Base-by-base conservation (phyloP, 1,140 invertebrate genomes). In the Neodiprion lecontei region DNA sequence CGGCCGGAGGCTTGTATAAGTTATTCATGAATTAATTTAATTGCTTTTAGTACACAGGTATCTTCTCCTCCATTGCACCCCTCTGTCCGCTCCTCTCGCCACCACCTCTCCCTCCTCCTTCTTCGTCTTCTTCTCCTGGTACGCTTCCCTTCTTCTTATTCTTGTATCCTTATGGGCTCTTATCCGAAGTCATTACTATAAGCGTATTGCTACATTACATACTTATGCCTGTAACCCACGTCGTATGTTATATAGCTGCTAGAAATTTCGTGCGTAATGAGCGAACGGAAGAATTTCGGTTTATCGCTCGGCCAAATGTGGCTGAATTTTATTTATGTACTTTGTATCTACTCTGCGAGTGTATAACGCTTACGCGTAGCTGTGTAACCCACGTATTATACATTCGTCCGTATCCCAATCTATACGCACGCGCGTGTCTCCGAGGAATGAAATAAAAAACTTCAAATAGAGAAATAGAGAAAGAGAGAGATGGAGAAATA, bases 21-120 rank as follows among this genome's bases (percentile, higher is more conserved):
- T 61, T 61, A 61, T 61, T 61, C 53, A 61, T 61, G 53, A 61
- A 61, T 61, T 61, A 61, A 61, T 61, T 61, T 61, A 61, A 61
- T 61, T 61, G 53, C 53, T 61, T 61, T 61, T 61, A 4, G 53
- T 61, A 61, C 53, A 61, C n/a, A 61, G 11, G 11, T 61, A 61
- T 40, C 28, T 1, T 40, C 28, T 40, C 28, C 28, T 40, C 28
- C 28, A 40, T 65, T 23, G 49, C 69, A 74, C 48, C 69, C 69
- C 74, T 70, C 67, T 72, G 12, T 76, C 68, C 72, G 68, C 53
- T 47, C 48, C n/a, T 17, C 66, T 70, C 69, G 75, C 21, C 28
- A 0, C 28, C 28, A 3, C 2, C 69, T 48, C 21, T 4, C 48
- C 8, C 49, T 72, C 14, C 47, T 21, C 65, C 28, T n/a, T 17